These are phyloP conservation scores for Tangara arthus DNA, from an alignment of 2,797 vertebrate genomes.

Conservation along the genomic window DNA sequence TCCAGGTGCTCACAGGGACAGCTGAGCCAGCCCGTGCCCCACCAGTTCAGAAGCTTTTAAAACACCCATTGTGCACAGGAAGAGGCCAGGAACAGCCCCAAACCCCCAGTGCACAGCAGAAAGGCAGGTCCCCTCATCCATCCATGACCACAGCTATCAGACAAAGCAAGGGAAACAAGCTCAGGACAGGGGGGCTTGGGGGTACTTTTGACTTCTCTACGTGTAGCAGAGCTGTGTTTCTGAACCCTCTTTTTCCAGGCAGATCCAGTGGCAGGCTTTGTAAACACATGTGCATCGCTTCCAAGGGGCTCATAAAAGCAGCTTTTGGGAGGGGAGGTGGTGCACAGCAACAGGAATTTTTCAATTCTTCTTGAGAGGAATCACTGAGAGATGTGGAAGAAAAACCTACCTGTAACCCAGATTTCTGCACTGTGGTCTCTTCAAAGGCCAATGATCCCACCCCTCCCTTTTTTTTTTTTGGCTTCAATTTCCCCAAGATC, in stretches of 20 bases:
- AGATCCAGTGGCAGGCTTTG: not conserved
- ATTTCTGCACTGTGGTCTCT: not conserved
- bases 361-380: not conserved
- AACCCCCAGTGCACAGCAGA: not conserved
- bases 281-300: accelerated
- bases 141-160: accelerated
- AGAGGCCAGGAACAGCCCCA: not conserved
- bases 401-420: not conserved
- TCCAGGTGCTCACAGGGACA: accelerated
- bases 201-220: not conserved
- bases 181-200: accelerated
- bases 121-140: not conserved
- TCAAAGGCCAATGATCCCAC: not conserved
- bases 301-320: not conserved
- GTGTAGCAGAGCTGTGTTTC: not conserved
- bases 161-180: not conserved
- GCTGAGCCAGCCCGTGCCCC: not conserved
- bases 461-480: not conserved
- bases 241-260: not conserved
- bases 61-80: accelerated
- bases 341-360: not conserved
- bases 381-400: not conserved
- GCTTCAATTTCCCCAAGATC: not conserved
- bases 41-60: not conserved
- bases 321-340: not conserved